These are phyloP conservation scores for Lithophane socia DNA, from an alignment of 2,888 invertebrate species.

Conservation along the genomic window DNA sequence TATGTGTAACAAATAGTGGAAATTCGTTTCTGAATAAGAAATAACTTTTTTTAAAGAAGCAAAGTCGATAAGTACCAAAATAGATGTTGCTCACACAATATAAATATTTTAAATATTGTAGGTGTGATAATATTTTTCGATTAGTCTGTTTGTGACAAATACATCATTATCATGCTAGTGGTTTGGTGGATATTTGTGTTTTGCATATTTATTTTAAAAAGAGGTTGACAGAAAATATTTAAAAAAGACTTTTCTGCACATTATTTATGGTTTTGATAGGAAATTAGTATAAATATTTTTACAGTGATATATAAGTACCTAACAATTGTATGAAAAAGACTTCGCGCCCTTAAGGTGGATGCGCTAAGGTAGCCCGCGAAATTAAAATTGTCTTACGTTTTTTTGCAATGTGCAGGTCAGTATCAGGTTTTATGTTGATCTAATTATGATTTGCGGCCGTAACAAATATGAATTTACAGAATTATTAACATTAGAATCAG, in stretches of 20 bases:
- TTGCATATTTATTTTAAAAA: background rate
- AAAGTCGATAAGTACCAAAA: constrained; percentile 26
- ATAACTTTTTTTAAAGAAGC: constrained; percentile 8
- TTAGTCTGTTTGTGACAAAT: constrained; percentile 43
- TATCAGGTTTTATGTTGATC: too few species aligned
- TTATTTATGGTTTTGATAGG: background rate
- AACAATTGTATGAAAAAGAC: background rate
- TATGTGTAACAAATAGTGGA: constrained; percentile 6
- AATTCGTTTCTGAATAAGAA: constrained; percentile 2
- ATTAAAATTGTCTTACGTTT: too few species aligned
- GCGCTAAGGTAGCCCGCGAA: too few species aligned
- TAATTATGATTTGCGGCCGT: too few species aligned
- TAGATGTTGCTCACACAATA: constrained; percentile 55
- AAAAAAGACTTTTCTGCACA: background rate
- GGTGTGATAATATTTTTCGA: constrained; percentile 62
- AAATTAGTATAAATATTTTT: constrained; percentile 33
- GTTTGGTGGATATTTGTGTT: background rate
- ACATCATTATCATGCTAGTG: background rate
- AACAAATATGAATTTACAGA: too few species aligned
- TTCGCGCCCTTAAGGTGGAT: too few species aligned
- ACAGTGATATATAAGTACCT: constrained; percentile 1
- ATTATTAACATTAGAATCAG: too few species aligned
- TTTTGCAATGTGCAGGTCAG: too few species aligned
- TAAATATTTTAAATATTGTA: constrained; percentile 54
- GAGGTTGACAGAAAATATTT: background rate